Evolutionary conservation across 2,113 vertebrate genomes (phyloP), one percentile per base, ranked within the genome.

Genomic region (Vulpes vulpes): DNA sequence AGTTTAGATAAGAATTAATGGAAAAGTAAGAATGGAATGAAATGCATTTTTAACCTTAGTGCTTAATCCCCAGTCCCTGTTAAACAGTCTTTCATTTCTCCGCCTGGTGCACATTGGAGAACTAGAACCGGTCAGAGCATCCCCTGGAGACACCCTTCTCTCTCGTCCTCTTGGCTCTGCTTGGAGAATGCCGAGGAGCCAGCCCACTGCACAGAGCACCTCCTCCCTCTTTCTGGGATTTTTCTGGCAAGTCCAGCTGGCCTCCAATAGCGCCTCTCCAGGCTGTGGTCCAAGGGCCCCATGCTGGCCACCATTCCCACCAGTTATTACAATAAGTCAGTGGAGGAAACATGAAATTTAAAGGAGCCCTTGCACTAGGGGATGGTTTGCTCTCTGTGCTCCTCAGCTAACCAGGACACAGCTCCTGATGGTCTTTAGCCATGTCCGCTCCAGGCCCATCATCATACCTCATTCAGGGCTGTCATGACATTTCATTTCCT

Each of bases 401-500:
- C 1, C 55, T 87, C 53, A 3, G 60, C 62, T 35, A 10, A n/a
- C 20, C 60, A 19, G 67, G 69, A 64, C 51, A 23, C n/a, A n/a
- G 25, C 5, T 65, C 2, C 0, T 3, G 2, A 51, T 38, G 22
- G 49, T 71, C 78, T 51, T 53, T 4, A 12, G 23, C 27, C 3
- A 0, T 2, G 38, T 22, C 20, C 2, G 32, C 17, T 64, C 69
- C 6, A n/a, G 64, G 30, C 8, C 8, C 35, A 2, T 62, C 30
- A 9, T 73, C 73, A 11, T 82, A 64, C 64, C 76, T 79, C 38
- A 14, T 25, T 49, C 5, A 3, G 53, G 15, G 11, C n/a, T 51
- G 51, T 53, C n/a, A 0, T 95, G 67, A 96, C 32, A 65, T 94
- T 96, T 81, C 25, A 0, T 97, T 98, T 76, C 97, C 73, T 90